These are phyloP conservation scores for Polypedilum vanderplanki DNA, from an alignment of 1,140 invertebrate species.

Conservation along the genomic window DNA sequence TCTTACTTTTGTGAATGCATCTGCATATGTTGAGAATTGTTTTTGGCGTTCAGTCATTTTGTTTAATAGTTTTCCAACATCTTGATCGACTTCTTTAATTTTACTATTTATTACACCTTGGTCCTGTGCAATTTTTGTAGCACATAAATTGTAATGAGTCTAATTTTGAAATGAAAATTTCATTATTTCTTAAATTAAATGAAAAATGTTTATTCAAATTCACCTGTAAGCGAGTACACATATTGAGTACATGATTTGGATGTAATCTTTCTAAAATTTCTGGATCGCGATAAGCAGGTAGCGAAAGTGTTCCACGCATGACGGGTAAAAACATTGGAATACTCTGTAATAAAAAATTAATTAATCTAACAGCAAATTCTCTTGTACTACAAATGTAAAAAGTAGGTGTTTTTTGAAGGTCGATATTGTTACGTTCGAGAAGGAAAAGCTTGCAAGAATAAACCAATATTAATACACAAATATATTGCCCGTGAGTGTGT, in stretches of 20 bases:
- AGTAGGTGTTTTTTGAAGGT: conserved; percentile 3
- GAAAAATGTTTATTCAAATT: neutral
- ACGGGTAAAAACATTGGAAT: conserved; percentile 91
- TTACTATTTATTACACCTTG: conserved; percentile 62
- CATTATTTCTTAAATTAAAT: neutral
- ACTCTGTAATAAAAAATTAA: conserved; percentile 46
- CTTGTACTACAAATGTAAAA: neutral
- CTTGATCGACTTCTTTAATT: conserved; percentile 69
- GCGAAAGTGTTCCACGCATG: conserved; percentile 78
- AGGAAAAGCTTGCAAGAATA: conserved; percentile 19
- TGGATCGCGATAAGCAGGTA: conserved; percentile 76
- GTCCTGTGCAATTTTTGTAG: conserved; percentile 63
- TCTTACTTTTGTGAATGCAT: conserved; percentile 72
- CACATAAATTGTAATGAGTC: conserved; percentile 63
- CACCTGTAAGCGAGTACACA: conserved; percentile 41
- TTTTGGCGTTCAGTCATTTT: conserved; percentile 73
- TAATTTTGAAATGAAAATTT: conserved; percentile 43
- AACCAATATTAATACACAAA: neutral
- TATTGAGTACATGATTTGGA: conserved; percentile 44
- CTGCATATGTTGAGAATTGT: conserved; percentile 72
- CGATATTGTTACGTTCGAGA: conserved; percentile 4
- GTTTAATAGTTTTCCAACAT: conserved; percentile 61
- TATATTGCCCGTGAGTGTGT: neutral
- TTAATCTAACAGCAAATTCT: neutral
- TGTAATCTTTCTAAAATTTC: conserved; percentile 80